Evolutionary conservation across 1,140 invertebrate genomes (phyloP).

Genomic region (Papilio aristodemus): DNA sequence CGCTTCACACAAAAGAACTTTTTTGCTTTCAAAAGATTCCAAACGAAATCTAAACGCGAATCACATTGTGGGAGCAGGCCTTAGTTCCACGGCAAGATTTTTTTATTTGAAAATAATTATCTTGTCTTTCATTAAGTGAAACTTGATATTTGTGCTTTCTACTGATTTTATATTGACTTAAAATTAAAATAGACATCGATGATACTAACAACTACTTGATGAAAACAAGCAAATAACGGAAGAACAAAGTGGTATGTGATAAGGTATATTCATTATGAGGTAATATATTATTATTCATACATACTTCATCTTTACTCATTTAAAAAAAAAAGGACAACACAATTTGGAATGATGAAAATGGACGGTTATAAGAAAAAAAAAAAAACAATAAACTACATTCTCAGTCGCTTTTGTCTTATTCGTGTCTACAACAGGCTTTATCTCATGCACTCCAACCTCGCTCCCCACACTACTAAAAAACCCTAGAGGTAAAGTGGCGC

Average conservation of each 20-base stretch:
- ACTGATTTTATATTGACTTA: background rate
- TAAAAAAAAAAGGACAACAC: slow-evolving; percentile 57
- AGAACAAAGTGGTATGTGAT: background rate
- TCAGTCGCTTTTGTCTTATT: slow-evolving; percentile 70
- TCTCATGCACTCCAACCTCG: slow-evolving; percentile 55
- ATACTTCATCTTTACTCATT: background rate
- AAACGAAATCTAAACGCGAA: slow-evolving; percentile 67
- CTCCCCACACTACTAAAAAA: slow-evolving; percentile 50
- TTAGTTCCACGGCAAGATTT: slow-evolving; percentile 52
- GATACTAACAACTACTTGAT: background rate
- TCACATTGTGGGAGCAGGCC: slow-evolving; percentile 60
- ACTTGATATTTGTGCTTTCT: slow-evolving; percentile 1
- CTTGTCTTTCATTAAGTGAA: slow-evolving; percentile 26
- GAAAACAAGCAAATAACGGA: slow-evolving; percentile 22
- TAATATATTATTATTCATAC: slow-evolving; percentile 9
- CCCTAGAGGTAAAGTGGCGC: slow-evolving; percentile 56
- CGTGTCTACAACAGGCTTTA: slow-evolving; percentile 74
- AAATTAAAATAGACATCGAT: background rate
- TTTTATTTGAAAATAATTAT: slow-evolving; percentile 43
- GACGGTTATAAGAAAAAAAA: slow-evolving; percentile 70
- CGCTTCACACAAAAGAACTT: slow-evolving; percentile 61
- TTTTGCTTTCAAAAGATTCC: slow-evolving; percentile 63
- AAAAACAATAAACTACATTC: slow-evolving; percentile 74
- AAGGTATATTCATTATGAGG: slow-evolving; percentile 1
- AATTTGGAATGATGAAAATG: slow-evolving; percentile 55